phyloP scores from a whole-genome alignment of 2,888 invertebrate species.

The Ophion ventricosus region DNA sequence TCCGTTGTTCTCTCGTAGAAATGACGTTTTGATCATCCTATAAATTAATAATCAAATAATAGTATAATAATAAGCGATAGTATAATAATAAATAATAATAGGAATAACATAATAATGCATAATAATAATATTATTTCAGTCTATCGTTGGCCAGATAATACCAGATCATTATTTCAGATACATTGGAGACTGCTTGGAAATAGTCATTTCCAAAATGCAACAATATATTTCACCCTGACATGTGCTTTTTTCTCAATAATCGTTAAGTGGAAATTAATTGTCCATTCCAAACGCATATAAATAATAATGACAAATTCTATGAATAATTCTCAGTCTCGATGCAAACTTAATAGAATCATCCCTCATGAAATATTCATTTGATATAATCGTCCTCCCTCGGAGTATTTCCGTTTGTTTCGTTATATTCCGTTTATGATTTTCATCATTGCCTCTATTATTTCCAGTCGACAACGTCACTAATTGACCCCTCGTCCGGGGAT shows the following conservation, averaged over 20 bases:
- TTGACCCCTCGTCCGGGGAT: constrained; percentile 26
- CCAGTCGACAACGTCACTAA: constrained; percentile 10
- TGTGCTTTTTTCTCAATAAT: background rate
- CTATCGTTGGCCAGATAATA: background rate
- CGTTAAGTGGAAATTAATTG: background rate
- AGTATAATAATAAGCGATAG: no score
- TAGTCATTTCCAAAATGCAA: background rate
- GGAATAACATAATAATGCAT: background rate
- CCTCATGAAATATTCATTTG: background rate
- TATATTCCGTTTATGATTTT: constrained; percentile 36
- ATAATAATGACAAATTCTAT: background rate
- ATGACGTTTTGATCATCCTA: background rate
- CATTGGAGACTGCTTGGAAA: no score
- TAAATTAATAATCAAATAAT: no score
- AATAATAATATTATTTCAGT: no score
- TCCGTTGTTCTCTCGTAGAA: background rate
- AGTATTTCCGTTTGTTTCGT: constrained; percentile 19
- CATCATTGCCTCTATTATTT: constrained; percentile 37
- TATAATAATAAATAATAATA: background rate
- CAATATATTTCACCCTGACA: background rate
- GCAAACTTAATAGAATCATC: background rate
- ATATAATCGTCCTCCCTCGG: constrained; percentile 27
- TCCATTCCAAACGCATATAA: background rate
- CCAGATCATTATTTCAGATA: no score
- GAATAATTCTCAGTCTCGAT: background rate